Evolutionary conservation across 2,113 vertebrate species (phyloP), one percentile per base, ranked within the genome.

Genomic region (Urocolius indicus): DNA sequence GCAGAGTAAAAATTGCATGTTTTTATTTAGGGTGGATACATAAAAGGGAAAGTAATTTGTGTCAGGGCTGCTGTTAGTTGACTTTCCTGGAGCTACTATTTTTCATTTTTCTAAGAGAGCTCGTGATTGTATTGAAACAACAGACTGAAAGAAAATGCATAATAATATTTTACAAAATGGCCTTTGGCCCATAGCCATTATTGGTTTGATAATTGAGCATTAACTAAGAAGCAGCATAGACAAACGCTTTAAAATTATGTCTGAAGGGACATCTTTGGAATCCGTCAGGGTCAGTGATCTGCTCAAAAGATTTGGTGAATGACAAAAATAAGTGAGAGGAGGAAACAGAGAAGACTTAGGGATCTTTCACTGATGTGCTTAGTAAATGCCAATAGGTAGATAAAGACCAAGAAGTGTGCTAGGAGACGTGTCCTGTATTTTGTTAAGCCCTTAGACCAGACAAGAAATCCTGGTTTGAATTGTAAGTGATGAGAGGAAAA

Each of bases 1-100:
- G 8, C 2, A n/a, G 13, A 5, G 41, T 34, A 13, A 87, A n/a
- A 80, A 27, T 29, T 54, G 29, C 6, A 0, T 48, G 5, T 18
- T 16, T 36, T 21, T 85, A 7, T 91, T 87, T 63, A 23, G 43
- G 32, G 6, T 9, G 12, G 29, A 6, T 82, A 5, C 0, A 0
- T 43, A 67, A 34, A 36, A 58, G 18, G 30, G 14, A 55, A 41
- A 10, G 11, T 61, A 77, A 48, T 6, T 52, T 0, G 0, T 52
- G 22, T 75, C 26, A 52, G 18, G 22, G 22, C 34, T 87, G 23
- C 23, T 63, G 24, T 38, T 72, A 63, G 57, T 32, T 62, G 38
- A 43, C 45, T 52, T 75, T 3, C 4, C 34, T 68, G 45, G 48
- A 59, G n/a, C 34, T 55, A 26, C 4, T 65, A 1, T 68, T 87